Percentiles rank a stretch among this genome's conserved stretches.
These are phyloP conservation scores for Salvelinus alpinus DNA, from an alignment of 2,113 vertebrate species.

Conservation along the genomic window DNA sequence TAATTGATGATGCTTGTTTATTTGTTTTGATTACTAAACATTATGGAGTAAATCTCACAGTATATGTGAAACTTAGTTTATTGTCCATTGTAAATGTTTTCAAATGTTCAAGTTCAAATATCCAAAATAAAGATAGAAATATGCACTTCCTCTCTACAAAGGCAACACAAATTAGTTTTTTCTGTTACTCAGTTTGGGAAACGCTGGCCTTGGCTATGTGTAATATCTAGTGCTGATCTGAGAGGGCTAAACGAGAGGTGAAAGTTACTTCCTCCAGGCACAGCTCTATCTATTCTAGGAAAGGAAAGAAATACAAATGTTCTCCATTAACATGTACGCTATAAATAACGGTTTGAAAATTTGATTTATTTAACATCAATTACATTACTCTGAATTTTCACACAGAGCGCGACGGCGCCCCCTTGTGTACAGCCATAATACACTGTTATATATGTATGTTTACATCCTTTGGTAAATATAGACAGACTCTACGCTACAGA, in stretches of 20 bases:
- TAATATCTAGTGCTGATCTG: too few species aligned
- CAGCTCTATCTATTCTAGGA: not conserved
- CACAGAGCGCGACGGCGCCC: conserved; percentile 65
- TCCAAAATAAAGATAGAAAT: not conserved
- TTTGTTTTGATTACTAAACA: too few species aligned
- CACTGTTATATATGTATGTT: not conserved
- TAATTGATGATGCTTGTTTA: too few species aligned
- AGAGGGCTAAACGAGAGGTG: not conserved
- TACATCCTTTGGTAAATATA: not conserved
- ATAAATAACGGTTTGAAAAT: conserved; percentile 68
- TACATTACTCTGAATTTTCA: conserved; percentile 36
- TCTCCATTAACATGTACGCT: conserved; percentile 50
- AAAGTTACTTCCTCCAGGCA: not conserved
- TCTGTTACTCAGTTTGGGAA: not conserved
- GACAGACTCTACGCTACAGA: not conserved
- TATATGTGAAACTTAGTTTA: not conserved
- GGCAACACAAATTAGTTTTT: not conserved
- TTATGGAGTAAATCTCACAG: too few species aligned
- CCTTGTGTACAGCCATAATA: conserved; percentile 58
- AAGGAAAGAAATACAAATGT: not conserved
- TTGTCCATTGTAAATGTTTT: not conserved
- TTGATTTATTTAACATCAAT: conserved; percentile 64
- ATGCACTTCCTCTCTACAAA: not conserved
- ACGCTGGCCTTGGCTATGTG: too few species aligned
- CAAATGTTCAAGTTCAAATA: not conserved